phyloP scores from a whole-genome alignment of 2,888 invertebrate genomes.

The Kuschelorhynchus macadamiae region DNA sequence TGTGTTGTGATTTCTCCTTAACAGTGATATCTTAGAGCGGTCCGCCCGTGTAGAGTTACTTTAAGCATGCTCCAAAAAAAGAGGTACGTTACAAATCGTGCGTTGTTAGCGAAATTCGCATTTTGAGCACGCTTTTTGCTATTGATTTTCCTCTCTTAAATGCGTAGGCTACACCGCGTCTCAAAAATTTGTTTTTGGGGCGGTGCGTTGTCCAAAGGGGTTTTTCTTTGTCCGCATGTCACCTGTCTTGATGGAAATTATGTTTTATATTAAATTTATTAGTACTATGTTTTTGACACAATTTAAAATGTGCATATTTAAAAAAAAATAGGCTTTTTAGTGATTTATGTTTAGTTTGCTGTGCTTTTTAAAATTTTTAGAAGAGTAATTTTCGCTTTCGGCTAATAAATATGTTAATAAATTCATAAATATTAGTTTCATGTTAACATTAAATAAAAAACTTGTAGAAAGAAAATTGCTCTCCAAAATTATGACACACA shows the following conservation, averaged over 20 bases:
- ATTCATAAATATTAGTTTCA: no score
- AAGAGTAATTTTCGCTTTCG: no score
- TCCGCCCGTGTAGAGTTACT: constrained; percentile 37
- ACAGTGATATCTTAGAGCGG: constrained; percentile 31
- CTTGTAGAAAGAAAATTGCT: no score
- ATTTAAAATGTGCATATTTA: no score
- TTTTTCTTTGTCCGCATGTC: constrained; percentile 27
- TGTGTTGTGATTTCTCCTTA: constrained; percentile 24
- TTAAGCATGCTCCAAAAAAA: constrained; percentile 50
- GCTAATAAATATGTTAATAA: no score
- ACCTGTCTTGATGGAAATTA: constrained; percentile 5
- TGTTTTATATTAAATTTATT: no score
- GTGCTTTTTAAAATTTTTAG: no score
- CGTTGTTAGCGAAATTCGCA: constrained; percentile 45
- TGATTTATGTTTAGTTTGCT: no score
- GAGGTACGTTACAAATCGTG: constrained; percentile 40
- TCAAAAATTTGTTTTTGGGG: constrained; percentile 42
- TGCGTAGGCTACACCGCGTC: constrained; percentile 45
- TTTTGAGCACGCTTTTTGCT: constrained; percentile 49
- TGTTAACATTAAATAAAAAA: no score
- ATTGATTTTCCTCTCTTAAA: constrained; percentile 49
- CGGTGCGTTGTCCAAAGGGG: constrained; percentile 27
- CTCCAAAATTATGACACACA: no score
- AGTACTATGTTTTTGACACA: no score
- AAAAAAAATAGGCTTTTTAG: no score